A percentile compares a stretch with the other conserved stretches of the same genome.
Evolutionary conservation across 2,797 vertebrate species (phyloP).

Genomic region (Hapalemur alaotrensis): DNA sequence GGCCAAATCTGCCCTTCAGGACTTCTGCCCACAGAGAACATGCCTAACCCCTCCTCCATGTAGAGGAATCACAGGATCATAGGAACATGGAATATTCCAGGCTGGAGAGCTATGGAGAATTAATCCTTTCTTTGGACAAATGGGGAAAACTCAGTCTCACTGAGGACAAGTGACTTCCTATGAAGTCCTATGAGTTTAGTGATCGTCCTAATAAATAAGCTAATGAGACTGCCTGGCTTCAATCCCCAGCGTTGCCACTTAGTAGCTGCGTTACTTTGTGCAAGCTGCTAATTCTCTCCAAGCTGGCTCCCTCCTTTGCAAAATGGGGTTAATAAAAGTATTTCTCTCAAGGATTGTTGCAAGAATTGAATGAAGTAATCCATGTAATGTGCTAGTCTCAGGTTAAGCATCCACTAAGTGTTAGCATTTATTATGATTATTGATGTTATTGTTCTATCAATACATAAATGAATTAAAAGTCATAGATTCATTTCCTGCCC

Average conservation of each 20-base stretch:
- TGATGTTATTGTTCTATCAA: neutral
- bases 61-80: neutral
- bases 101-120: neutral
- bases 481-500: neutral
- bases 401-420: neutral
- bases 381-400: neutral
- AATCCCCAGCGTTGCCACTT: neutral
- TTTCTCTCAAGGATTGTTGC: neutral
- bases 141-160: neutral
- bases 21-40: neutral
- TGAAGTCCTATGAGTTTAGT: neutral
- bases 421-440: neutral
- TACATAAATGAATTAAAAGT: neutral
- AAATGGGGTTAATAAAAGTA: neutral
- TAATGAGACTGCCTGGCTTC: neutral
- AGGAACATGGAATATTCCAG: neutral
- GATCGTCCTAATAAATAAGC: neutral
- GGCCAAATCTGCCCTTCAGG: neutral
- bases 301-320: neutral
- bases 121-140: neutral
- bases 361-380: constrained; percentile 26
- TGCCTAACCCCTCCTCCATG: neutral
- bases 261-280: neutral
- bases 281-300: neutral
- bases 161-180: neutral